These are phyloP conservation scores for Urophycis tenuis DNA, from an alignment of 2,797 vertebrate species.

Conservation along the genomic window DNA sequence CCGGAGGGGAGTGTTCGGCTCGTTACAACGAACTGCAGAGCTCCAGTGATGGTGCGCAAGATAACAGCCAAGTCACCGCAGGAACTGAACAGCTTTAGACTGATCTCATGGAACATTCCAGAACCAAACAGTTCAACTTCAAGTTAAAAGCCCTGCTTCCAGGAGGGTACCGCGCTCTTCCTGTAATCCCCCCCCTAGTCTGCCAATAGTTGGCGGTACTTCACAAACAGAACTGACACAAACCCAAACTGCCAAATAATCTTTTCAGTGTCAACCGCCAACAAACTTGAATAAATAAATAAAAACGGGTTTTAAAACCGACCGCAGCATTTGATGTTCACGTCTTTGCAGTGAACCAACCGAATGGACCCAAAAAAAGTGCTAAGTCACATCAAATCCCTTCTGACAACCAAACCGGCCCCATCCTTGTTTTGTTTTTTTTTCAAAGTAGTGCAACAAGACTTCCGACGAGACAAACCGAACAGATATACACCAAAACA, in stretches of 20 bases:
- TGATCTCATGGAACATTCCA: background rate
- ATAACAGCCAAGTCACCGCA: background rate
- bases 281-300: constrained; percentile 44
- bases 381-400: constrained; percentile 39
- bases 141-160: background rate
- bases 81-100: background rate
- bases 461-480: constrained; percentile 17
- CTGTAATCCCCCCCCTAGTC: background rate
- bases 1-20: too few species aligned
- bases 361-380: constrained; percentile 38
- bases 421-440: constrained; percentile 33
- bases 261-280: constrained; percentile 24
- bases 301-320: constrained; percentile 16
- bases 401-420: constrained; percentile 24
- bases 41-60: background rate
- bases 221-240: background rate
- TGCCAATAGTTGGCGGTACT: background rate
- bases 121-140: background rate
- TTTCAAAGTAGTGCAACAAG: constrained; percentile 60
- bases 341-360: constrained; percentile 44
- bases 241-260: constrained; percentile 29
- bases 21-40: too few species aligned
- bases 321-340: constrained; percentile 22
- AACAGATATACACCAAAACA: background rate
- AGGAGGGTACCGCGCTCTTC: background rate